Base-by-base conservation (phyloP, 2,113 vertebrate genomes). In the Prunella himalayana region DNA sequence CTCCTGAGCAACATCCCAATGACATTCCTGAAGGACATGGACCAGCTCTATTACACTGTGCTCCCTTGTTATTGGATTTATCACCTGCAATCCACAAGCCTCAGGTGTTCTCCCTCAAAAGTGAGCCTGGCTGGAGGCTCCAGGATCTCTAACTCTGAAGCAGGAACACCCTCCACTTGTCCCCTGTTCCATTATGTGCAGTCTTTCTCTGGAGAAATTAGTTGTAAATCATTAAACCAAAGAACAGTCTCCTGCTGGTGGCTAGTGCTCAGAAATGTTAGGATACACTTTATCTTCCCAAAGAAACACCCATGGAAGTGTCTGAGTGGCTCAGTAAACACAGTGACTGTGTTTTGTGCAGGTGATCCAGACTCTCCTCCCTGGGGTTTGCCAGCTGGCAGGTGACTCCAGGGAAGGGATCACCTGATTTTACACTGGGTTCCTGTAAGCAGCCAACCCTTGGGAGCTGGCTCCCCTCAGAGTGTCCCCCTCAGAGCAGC, bases 321-420 rank as follows among this genome's bases (percentile, higher is more conserved):
- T 10, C 21, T 61, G 53, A 20, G 31, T 7, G 42, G 30, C 39
- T 69, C n/a, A 51, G n/a, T 8, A 37, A 78, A 41, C 35, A 51
- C 14, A 13, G 1, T 2, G 25, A 17, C n/a, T 16, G 31, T 1
- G 4, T 25, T 49, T 18, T 18, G 24, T 19, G 66, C 12, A 9
- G 14, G 12, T 21, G 27, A 84, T 42, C 39, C 33, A 47, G 21
- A 35, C 64, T 39, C 45, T 65, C 15, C 30, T 53, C 15, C 14
- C 47, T 4, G 8, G 23, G 14, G 4, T 42, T 51, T 51, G 37
- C 16, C 47, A 51, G 47, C 76, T 35, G 39, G 19, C 15, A 30
- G 31, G 60, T 35, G 31, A 44, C 56, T 45, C 16, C 42, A 73
- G n/a, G 27, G 59, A 81, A 53, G 37, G 72, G 61, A 47, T 3